Evolutionary conservation across 2,113 vertebrate genomes (phyloP).

Genomic region (Ifrita kowaldi): DNA sequence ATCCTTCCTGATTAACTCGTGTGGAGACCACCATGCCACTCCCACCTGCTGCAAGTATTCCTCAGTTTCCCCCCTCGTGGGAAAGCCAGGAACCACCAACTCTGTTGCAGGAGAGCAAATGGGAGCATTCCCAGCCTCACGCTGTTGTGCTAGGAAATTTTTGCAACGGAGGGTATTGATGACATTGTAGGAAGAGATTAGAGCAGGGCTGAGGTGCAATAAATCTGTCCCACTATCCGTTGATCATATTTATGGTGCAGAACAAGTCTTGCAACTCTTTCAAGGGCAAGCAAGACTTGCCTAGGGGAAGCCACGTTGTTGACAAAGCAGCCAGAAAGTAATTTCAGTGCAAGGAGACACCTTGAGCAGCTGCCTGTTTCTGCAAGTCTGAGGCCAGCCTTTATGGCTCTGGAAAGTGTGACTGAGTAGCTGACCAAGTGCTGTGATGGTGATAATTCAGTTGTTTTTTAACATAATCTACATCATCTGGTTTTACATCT

Average conservation of each 20-base stretch:
- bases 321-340: conserved; percentile 37
- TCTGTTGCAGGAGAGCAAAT: not conserved
- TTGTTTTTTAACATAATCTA: not conserved
- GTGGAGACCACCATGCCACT: not conserved
- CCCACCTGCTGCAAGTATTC: not conserved
- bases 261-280: conserved; percentile 1
- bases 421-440: not conserved
- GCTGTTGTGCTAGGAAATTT: not conserved
- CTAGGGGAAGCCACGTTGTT: conserved; percentile 20
- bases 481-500: not conserved
- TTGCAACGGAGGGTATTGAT: not conserved
- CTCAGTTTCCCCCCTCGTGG: not conserved
- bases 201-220: not conserved
- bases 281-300: conserved; percentile 10
- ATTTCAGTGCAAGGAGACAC: conserved; percentile 9
- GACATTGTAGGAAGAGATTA: not conserved
- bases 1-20: accelerated
- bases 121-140: not conserved
- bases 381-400: not conserved
- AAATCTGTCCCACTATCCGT: not conserved
- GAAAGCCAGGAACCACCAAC: not conserved
- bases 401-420: not conserved
- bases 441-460: not conserved
- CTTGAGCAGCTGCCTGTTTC: not conserved
- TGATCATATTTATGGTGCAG: conserved; percentile 27